Evolutionary conservation across 2,888 invertebrate species (phyloP), one percentile per base, ranked within the genome.

Genomic region (Apodemia hepburni): DNA sequence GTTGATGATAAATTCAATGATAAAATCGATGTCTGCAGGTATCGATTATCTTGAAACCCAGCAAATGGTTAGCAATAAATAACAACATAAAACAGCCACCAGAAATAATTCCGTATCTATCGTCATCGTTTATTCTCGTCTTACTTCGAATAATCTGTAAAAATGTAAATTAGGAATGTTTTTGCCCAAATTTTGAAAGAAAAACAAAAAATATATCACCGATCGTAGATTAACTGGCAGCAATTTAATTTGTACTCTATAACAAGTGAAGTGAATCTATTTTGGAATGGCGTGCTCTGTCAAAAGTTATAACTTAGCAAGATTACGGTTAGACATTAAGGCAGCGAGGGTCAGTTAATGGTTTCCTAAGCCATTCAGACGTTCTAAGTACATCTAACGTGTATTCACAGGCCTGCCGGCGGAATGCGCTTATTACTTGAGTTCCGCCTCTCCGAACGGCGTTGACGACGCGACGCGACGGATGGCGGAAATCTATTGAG

Each of bases 351-450:
- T 60, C 45, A n/a, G 45, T 27, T 60, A 60, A 84, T 84, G 81
- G 78, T 76, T 78, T 77, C 73, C 73, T 73, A 74, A 77, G 77
- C 75, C 77, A 82, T 84, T 84, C 79, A 80, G 76, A 76, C 73
- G 75, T 79, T 78, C 79, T 80, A 76, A 74, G 76, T 74, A 73
- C 72, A 70, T 72, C 69, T 71, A 73, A 73, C 71, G 70, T 70
- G 72, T 76, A 80, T 84, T 85, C 84, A 82, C 84, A 80, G 78
- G 77, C 77, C 72, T 69, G 74, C 69, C 75, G 70, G 74, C 73
- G 84, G 86, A 85, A 84, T 85, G 87, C 77, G 83, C 79, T 77
- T 82, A 82, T 84, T 83, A 81, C 82, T 76, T 68, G 79, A 82
- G 85, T 87, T 87, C 87, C 85, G 87, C 85, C 82, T 54, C 54